Conservation (phyloP, 2,797 vertebrate genomes). For the Clarias fuscus region DNA sequence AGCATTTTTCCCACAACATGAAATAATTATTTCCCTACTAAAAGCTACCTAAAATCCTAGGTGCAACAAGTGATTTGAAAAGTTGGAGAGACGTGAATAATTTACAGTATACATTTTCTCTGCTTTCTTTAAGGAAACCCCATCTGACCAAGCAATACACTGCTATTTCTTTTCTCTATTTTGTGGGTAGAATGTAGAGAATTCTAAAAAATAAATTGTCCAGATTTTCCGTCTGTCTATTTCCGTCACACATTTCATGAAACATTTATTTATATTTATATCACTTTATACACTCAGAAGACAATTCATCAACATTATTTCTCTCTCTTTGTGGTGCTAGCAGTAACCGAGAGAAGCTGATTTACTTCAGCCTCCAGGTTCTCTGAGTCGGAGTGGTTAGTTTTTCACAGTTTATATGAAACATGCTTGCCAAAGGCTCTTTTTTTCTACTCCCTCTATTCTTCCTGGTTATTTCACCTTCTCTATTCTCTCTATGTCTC, state of each 20-base stretch:
- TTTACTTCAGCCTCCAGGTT: constrained; percentile 13
- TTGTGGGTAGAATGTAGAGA: not conserved
- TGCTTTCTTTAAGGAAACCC: not conserved
- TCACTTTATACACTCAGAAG: not conserved
- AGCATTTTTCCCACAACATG: no score
- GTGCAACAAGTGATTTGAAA: no score
- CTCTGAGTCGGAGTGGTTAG: not conserved
- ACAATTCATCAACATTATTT: constrained; percentile 21
- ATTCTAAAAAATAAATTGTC: not conserved
- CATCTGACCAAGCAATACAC: no score
- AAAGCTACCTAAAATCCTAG: no score
- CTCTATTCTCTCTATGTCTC: not conserved
- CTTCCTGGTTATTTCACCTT: not conserved
- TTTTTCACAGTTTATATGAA: constrained; percentile 24
- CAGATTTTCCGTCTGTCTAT: not conserved
- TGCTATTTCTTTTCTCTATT: not conserved
- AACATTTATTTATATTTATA: not conserved
- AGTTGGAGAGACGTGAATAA: no score
- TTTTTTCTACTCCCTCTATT: constrained; percentile 20
- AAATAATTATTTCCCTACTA: no score
- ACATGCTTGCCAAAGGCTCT: not conserved
- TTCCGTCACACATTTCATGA: not conserved
- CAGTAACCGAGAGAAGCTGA: not conserved
- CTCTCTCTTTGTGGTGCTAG: not conserved
- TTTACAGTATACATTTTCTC: no score